Evolutionary conservation across 2,888 invertebrate species (phyloP), one percentile per base, ranked within the genome.

Genomic region (Salpingus planirostris): DNA sequence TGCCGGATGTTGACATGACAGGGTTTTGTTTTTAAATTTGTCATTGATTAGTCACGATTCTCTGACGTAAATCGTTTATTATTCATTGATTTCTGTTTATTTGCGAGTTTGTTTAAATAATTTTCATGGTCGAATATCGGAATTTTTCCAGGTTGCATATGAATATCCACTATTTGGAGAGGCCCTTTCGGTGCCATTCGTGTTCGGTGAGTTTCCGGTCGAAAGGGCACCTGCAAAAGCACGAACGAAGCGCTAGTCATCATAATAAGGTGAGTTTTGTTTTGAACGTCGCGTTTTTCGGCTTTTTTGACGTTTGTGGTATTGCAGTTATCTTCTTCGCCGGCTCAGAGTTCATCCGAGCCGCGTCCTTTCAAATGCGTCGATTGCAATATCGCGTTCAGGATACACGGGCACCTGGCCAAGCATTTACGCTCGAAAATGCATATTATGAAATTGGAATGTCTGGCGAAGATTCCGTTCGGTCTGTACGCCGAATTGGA

Each of bases 341-440:
- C 85, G 6, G 80, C 90, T 30, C 69, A 80, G 5, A 85, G 86
- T 1, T 83, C 86, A 8, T 83, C 82, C 43, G 95, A 96, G 66
- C 96, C 96, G 2, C 74, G 96, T 29, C 95, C 96, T 11, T 97
- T 95, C 63, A 88, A 92, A 55, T 97, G 97, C 67, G 80, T 80
- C 11, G 93, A 96, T 59, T 97, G 97, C 62, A 89, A 88, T 59
- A 88, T 92, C 47, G 95, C 93, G 5, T 97, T 98, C 62, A 75
- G 91, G 49, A 95, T 95, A 55, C 95, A 93, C 56, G 97, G 96
- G 0, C 96, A 96, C 65, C 69, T 98, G 52, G 93, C 95, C 1
- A 96, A 96, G 65, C 97, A 98, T 70, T 71, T 97, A 39, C 78
- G 96, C 33, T 92, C 92, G 43, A 93, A 93, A 69, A 87, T 89